Conservation (phyloP, 2,113 vertebrate species). For the Ctenomys sociabilis region DNA sequence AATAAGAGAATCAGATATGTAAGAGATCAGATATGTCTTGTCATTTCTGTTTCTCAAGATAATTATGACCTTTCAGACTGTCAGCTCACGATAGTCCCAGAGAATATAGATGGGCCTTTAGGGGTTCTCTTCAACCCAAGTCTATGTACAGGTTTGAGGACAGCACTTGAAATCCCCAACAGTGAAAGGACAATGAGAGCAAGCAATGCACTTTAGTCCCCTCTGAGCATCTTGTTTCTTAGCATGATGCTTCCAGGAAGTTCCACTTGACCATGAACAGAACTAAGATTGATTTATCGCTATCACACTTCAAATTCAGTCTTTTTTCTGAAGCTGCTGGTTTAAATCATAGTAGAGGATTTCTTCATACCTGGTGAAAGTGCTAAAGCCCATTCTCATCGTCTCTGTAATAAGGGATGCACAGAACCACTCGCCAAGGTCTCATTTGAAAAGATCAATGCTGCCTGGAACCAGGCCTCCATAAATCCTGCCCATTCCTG, state of each 20-base stretch:
- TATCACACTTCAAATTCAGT: background rate
- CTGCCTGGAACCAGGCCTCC: background rate
- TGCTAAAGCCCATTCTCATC: constrained; percentile 16
- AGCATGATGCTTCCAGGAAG: background rate
- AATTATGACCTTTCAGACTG: constrained; percentile 41
- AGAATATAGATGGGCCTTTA: background rate
- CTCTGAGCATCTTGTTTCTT: background rate
- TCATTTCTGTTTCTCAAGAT: constrained; percentile 59
- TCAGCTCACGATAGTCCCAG: background rate
- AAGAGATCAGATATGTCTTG: constrained; percentile 36
- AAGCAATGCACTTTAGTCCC: background rate
- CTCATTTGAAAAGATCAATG: background rate
- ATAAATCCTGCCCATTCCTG: constrained; percentile 32
- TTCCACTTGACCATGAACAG: background rate
- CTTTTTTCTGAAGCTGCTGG: background rate
- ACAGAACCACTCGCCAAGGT: constrained; percentile 31
- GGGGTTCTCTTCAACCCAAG: constrained; percentile 31
- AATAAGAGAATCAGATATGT: constrained; percentile 62
- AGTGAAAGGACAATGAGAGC: background rate
- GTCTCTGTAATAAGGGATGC: background rate
- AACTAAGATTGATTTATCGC: background rate
- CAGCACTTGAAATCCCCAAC: background rate
- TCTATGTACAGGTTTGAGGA: background rate
- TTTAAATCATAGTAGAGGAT: constrained; percentile 18
- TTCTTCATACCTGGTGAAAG: constrained; percentile 19